Percentiles rank a stretch among this genome's conserved stretches.
Conservation (phyloP, 2,797 vertebrate species). For the Myotis myotis region DNA sequence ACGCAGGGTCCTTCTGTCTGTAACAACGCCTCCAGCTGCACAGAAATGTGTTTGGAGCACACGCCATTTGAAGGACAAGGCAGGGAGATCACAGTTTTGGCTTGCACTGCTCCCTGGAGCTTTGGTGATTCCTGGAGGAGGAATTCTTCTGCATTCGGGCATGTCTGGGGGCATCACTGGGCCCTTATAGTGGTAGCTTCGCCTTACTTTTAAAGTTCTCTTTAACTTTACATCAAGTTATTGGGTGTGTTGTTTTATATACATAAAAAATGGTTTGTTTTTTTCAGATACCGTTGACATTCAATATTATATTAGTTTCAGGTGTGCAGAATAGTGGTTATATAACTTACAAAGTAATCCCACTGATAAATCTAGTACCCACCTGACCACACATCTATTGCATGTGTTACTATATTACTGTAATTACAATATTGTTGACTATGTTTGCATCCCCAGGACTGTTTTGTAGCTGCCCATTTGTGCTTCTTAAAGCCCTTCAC, state of each 20-base stretch:
- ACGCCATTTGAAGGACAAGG: slow-evolving; percentile 48
- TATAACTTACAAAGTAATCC: neutral
- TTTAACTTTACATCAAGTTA: neutral
- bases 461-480: neutral
- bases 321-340: neutral
- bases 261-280: neutral
- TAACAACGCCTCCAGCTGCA: slow-evolving; percentile 74
- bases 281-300: neutral
- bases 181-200: neutral
- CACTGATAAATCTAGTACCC: neutral
- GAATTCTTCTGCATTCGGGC: neutral
- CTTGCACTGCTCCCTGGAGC: neutral
- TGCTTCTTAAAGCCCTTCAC: neutral
- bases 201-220: neutral
- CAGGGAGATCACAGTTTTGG: slow-evolving; percentile 48
- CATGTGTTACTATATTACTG: too few relatives aligned
- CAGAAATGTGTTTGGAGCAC: slow-evolving; percentile 58
- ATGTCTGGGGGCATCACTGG: neutral
- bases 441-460: neutral
- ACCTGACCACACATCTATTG: neutral
- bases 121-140: slow-evolving; percentile 33
- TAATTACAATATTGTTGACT: neutral
- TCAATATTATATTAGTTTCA: neutral
- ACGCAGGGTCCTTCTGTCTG: slow-evolving; percentile 73
- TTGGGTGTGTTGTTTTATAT: neutral